phyloP scores from a whole-genome alignment of 2,113 vertebrate genomes.

The Anoura caudifer region DNA sequence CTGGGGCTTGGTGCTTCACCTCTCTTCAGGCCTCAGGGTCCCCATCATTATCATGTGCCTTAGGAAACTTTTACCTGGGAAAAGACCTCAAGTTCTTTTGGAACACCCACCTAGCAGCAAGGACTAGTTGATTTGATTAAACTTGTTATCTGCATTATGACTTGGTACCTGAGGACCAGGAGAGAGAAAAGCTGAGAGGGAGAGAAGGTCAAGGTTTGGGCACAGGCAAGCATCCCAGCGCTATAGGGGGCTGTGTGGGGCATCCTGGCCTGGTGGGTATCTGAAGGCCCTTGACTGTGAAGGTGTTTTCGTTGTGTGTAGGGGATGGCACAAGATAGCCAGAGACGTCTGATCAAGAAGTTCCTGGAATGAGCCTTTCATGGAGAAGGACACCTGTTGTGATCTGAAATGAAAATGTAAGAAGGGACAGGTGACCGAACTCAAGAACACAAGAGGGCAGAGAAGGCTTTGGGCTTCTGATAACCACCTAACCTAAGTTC shows the following conservation, averaged over 20 bases:
- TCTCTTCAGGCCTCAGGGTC: too few species aligned
- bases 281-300: neutral
- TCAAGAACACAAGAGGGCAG: neutral
- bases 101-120: neutral
- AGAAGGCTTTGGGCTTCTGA: neutral
- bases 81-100: neutral
- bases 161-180: neutral
- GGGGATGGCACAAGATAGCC: neutral
- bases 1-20: too few species aligned
- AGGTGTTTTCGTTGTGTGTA: neutral
- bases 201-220: neutral
- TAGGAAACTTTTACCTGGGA: neutral
- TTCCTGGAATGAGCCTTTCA: neutral
- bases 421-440: too few species aligned
- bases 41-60: neutral
- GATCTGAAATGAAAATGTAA: neutral
- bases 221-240: neutral
- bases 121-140: neutral
- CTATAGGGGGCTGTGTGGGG: neutral
- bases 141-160: neutral
- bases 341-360: neutral
- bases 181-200: neutral
- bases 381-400: neutral
- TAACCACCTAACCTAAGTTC: neutral
- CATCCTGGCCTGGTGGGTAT: neutral